These are phyloP conservation scores for Marmota monax DNA, from an alignment of 2,113 vertebrate species.

Conservation along the genomic window DNA sequence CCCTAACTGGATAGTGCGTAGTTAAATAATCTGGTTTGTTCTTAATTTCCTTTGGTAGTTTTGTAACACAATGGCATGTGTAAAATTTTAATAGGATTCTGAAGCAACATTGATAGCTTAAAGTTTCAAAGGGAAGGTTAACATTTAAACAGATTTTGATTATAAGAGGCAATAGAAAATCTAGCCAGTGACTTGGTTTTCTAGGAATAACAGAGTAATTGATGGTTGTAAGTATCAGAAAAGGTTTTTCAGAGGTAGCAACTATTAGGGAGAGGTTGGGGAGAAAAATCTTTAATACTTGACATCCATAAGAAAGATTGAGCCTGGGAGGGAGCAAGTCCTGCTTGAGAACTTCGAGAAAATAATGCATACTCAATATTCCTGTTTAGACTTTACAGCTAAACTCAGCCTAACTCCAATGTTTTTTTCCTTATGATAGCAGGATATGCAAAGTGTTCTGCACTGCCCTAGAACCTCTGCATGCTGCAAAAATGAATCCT, in stretches of 20 bases:
- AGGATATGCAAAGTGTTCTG: neutral
- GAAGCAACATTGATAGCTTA: slow-evolving; percentile 39
- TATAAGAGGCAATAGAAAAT: slow-evolving; percentile 40
- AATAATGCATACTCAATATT: neutral
- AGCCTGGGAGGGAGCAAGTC: neutral
- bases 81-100: slow-evolving; percentile 59
- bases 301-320: neutral
- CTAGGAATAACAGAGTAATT: slow-evolving; percentile 48
- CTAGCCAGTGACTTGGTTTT: slow-evolving; percentile 28
- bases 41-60: slow-evolving; percentile 29
- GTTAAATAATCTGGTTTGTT: neutral
- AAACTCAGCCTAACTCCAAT: neutral
- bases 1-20: neutral
- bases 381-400: neutral
- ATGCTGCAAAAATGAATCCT: neutral
- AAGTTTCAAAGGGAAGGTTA: slow-evolving; percentile 53
- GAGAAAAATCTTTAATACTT: slow-evolving; percentile 16
- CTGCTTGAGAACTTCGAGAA: neutral
- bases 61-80: neutral
- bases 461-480: neutral
- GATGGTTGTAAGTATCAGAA: slow-evolving; percentile 41
- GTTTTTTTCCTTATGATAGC: neutral
- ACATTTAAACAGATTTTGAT: slow-evolving; percentile 64
- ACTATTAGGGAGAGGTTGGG: neutral
- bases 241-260: slow-evolving; percentile 35